phyloP scores from a whole-genome alignment of 2,888 invertebrate genomes.

The Eledone cirrhosa region DNA sequence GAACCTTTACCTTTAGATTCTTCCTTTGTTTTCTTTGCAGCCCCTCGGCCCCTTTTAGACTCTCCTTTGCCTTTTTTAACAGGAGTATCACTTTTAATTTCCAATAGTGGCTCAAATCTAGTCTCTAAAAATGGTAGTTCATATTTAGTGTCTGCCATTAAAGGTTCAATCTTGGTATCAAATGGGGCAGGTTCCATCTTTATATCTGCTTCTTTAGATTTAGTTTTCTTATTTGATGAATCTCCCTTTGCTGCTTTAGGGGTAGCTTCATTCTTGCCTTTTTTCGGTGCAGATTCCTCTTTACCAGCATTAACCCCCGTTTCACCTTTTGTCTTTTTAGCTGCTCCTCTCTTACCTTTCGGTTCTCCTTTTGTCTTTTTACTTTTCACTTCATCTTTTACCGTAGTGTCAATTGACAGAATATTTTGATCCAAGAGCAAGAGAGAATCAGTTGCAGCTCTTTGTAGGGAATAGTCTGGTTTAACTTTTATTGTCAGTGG shows the following conservation, averaged over 20 bases:
- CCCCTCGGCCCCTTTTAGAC: background rate
- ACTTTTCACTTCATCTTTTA: constrained; percentile 2
- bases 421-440: no score
- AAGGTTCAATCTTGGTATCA: background rate
- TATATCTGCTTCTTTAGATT: background rate
- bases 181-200: no score
- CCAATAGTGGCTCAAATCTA: constrained; percentile 11
- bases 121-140: constrained; percentile 23
- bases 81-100: constrained; percentile 22
- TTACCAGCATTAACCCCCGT: background rate
- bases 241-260: constrained; percentile 1
- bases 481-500: no score
- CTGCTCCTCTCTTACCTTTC: background rate
- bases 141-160: background rate
- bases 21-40: background rate
- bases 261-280: background rate
- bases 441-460: no score
- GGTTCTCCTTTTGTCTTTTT: constrained; percentile 5
- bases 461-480: no score
- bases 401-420: background rate
- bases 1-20: constrained; percentile 7
- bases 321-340: background rate
- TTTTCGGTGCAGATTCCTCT: background rate
- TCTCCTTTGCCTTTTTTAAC: background rate
- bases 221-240: background rate